These are phyloP conservation scores for Drosophila obscura DNA, from an alignment of 1,140 invertebrate species.

Conservation along the genomic window DNA sequence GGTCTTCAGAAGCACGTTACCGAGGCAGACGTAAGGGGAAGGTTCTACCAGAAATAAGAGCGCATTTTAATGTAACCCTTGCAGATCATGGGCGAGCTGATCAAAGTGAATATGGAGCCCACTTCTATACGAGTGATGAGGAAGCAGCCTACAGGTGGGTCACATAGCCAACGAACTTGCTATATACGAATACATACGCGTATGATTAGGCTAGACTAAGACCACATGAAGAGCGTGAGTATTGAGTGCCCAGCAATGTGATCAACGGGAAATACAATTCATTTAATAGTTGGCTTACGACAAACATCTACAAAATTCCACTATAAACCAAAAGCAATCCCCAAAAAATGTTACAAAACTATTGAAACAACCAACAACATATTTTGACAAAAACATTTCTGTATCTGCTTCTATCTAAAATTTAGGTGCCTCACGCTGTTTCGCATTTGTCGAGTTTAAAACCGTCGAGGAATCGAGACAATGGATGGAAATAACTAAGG, in stretches of 20 bases:
- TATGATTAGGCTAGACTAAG: constrained; percentile 10
- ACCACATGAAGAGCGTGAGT: neutral
- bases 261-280: constrained; percentile 13
- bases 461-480: constrained; percentile 93
- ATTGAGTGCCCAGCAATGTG: constrained; percentile 15
- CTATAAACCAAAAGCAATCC: constrained; percentile 29
- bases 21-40: constrained; percentile 90
- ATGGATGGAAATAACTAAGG: constrained; percentile 97
- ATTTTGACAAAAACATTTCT: constrained; percentile 83
- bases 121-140: constrained; percentile 93
- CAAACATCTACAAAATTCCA: constrained; percentile 9
- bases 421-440: constrained; percentile 94
- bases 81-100: constrained; percentile 86
- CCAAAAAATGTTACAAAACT: constrained; percentile 67
- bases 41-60: constrained; percentile 27
- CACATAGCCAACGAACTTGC: constrained; percentile 24
- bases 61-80: neutral
- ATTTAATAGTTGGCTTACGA: constrained; percentile 33
- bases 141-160: constrained; percentile 93
- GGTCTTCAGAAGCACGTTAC: constrained; percentile 91
- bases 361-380: constrained; percentile 71
- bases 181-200: constrained; percentile 16
- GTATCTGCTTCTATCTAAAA: constrained; percentile 85
- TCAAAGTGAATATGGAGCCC: constrained; percentile 89
- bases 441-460: constrained; percentile 98